Evolutionary conservation across 2,888 invertebrate species (phyloP), one percentile per base, ranked within the genome.

Genomic region (Graphium colonna): DNA sequence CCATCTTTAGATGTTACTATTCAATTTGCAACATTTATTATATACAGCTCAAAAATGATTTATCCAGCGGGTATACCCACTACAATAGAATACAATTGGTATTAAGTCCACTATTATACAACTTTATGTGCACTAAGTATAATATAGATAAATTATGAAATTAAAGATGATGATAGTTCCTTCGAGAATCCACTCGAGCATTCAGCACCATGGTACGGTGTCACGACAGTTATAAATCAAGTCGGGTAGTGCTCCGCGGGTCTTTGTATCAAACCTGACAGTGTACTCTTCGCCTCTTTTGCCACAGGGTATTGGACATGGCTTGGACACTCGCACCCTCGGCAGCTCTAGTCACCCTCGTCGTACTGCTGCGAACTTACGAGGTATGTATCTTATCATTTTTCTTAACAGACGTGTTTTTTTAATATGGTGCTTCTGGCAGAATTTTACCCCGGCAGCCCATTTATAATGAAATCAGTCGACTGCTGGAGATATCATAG

Each of bases 341-440:
- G 7, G 40, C 48, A 12, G 40, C 47, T 16, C 44, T 58, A 15
- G 49, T 33, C 28, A 50, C 52, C 16, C 26, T 56, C 40, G 15
- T 28, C 40, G 8, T 54, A 3, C 50, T 55, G 18, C 28, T 44
- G n/a, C 39, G 38, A 33, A 42, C 44, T 9, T 44, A 52, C 18
- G 38, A 59, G 59, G 56, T 59, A 47, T 9, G n/a, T 3, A 17
- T 15, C 7, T 28, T 43, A 13, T 17, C 3, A 7, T 8, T 1
- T 0, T 26, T 1, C 18, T 39, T 39, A 7, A 39, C 15, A 3
- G 15, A 8, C 3, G 13, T 13, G 9, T 39, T 41, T 33, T 53
- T 36, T 52, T 28, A 28, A 28, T 7, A 28, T 28, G 8, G 4
- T 28, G 28, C n/a, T n/a, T 28, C 4, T 7, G 8, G 28, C 28